Evolutionary conservation across 2,888 invertebrate genomes (phyloP).

Genomic region (Harmothoe impar): DNA sequence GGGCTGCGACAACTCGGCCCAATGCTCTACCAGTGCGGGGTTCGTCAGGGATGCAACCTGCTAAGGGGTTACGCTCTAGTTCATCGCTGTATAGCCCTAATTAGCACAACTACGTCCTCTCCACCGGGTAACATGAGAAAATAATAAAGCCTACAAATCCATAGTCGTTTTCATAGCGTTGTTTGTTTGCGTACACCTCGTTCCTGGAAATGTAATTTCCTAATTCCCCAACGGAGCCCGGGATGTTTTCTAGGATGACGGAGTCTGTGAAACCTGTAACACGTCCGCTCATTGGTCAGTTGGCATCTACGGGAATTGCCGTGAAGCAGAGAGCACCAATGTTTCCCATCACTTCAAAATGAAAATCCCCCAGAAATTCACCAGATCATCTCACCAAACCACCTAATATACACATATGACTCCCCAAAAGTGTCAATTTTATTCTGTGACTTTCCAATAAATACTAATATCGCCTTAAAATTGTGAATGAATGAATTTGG

Average conservation of each 20-base stretch:
- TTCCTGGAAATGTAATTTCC: slow-evolving; percentile 10
- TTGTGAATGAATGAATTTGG: slow-evolving; percentile 28
- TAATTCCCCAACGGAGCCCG: not conserved
- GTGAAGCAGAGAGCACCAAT: slow-evolving; percentile 22
- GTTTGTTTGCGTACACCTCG: not conserved
- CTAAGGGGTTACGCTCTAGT: not conserved
- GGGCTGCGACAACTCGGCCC: slow-evolving; percentile 32
- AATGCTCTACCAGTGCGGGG: slow-evolving; percentile 23
- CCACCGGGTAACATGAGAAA: not conserved
- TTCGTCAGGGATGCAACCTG: slow-evolving; percentile 25
- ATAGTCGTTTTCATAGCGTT: not conserved
- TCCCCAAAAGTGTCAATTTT: not conserved
- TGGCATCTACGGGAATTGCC: slow-evolving; percentile 24
- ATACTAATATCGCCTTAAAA: not conserved
- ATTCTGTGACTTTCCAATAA: not conserved
- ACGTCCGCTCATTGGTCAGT: slow-evolving; percentile 13
- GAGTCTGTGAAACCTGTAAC: slow-evolving; percentile 33
- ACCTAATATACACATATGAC: not conserved
- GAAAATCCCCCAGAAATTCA: not conserved
- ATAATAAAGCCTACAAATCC: not conserved
- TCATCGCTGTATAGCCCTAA: not conserved
- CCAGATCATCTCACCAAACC: not conserved
- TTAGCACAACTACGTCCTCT: not conserved
- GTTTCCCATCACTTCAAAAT: not conserved
- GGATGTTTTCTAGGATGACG: slow-evolving; percentile 59